Conservation (phyloP, 1,140 invertebrate species). For the Drosophila grimshawi region DNA sequence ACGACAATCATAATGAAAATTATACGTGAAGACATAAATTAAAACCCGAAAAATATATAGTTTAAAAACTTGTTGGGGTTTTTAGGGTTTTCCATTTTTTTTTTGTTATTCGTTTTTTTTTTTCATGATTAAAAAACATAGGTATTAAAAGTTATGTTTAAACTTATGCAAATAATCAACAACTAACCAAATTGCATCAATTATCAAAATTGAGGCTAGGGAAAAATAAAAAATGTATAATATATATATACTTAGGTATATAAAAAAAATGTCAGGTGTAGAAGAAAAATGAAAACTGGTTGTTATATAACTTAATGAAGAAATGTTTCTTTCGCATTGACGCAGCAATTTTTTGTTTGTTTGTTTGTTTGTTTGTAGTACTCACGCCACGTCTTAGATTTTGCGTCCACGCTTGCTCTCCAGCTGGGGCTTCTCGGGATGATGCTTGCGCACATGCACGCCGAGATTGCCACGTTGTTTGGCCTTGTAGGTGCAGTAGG, state of each 20-base stretch:
- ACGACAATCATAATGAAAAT: constrained; percentile 51
- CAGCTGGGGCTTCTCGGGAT: constrained; percentile 85
- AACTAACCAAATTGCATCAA: constrained; percentile 59
- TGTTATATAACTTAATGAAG: constrained; percentile 29
- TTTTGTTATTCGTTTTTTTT: too few relatives aligned
- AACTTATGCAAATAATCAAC: constrained; percentile 81
- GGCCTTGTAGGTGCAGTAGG: constrained; percentile 91
- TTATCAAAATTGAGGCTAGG: constrained; percentile 39
- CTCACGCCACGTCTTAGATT: constrained; percentile 66
- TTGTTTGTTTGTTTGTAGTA: constrained; percentile 25
- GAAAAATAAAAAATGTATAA: constrained; percentile 38
- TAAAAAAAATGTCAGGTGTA: constrained; percentile 5
- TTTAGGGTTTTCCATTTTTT: constrained; percentile 5
- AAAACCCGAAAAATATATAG: constrained; percentile 51
- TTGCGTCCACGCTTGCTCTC: constrained; percentile 82
- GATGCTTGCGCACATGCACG: constrained; percentile 92
- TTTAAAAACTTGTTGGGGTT: constrained; percentile 5
- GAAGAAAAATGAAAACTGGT: constrained; percentile 36
- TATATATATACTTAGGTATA: constrained; percentile 32
- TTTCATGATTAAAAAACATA: constrained; percentile 23
- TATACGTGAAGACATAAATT: constrained; percentile 63
- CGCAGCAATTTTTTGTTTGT: constrained; percentile 28
- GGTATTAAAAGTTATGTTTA: constrained; percentile 27
- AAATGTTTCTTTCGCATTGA: constrained; percentile 29
- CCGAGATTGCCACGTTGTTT: constrained; percentile 92